Percentiles rank a stretch among this genome's conserved stretches.
phyloP scores from a whole-genome alignment of 2,888 invertebrate genomes.

The Xylota segnis region DNA sequence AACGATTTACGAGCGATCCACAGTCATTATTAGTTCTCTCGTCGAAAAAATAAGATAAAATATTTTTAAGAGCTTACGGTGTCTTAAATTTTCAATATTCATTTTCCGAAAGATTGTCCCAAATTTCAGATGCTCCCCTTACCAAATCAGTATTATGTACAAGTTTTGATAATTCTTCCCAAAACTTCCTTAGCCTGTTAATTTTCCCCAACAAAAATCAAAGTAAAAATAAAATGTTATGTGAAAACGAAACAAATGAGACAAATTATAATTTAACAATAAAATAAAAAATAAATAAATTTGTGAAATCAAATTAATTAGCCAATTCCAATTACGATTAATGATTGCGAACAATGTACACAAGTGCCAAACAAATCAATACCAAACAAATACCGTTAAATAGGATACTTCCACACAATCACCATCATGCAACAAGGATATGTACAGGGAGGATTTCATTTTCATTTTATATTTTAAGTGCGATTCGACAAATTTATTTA shows the following conservation, averaged over 20 bases:
- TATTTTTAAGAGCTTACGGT: too few relatives aligned
- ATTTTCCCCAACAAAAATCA: constrained; percentile 25
- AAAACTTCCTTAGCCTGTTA: constrained; percentile 31
- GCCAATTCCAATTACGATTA: constrained; percentile 74
- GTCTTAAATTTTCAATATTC: too few relatives aligned
- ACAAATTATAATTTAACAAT: constrained; percentile 30
- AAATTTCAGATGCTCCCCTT: not conserved
- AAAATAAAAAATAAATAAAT: constrained; percentile 60
- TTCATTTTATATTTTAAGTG: constrained; percentile 21
- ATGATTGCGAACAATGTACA: constrained; percentile 49
- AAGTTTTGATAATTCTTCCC: not conserved
- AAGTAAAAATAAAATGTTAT: constrained; percentile 29
- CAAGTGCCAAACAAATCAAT: constrained; percentile 54
- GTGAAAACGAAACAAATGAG: constrained; percentile 49
- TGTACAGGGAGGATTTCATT: not conserved
- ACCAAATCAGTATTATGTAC: not conserved
- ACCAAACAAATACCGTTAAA: constrained; percentile 50
- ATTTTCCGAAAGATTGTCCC: not conserved
- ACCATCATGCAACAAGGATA: constrained; percentile 60
- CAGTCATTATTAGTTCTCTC: too few relatives aligned
- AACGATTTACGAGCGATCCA: too few relatives aligned
- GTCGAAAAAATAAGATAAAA: too few relatives aligned
- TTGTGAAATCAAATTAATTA: constrained; percentile 74
- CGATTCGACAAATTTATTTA: constrained; percentile 29
- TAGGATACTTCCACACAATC: constrained; percentile 41